Percentiles rank a stretch among this genome's conserved stretches.
Evolutionary conservation across 1,140 invertebrate species (phyloP).

Genomic region (Chelonus insularis): DNA sequence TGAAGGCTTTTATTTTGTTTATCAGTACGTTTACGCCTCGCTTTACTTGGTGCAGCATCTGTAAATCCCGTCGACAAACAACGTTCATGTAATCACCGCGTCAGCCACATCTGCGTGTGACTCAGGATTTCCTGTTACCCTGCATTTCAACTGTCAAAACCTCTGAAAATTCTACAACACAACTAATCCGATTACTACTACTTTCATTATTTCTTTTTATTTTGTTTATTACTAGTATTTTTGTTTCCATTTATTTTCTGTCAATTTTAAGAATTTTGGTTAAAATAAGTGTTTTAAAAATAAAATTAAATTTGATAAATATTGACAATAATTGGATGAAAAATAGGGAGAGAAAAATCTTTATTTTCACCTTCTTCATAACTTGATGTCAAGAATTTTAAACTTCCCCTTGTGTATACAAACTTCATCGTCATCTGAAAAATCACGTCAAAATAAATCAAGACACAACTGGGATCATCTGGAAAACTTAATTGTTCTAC

Average conservation of each 20-base stretch:
- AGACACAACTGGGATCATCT: constrained; percentile 32
- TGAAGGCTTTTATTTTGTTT: constrained; percentile 28
- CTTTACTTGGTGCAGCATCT: constrained; percentile 29
- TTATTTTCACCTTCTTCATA: constrained; percentile 26
- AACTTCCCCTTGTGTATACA: constrained; percentile 42
- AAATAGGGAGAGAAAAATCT: background rate
- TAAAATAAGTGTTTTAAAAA: background rate
- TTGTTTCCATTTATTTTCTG: too few species aligned
- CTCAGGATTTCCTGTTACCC: constrained; percentile 12
- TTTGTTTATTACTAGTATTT: too few species aligned
- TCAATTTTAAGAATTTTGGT: background rate
- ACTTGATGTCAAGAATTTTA: constrained; percentile 45
- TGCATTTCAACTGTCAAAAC: background rate
- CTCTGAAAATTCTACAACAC: too few species aligned
- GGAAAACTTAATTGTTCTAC: background rate
- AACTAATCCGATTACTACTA: too few species aligned
- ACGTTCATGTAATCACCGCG: constrained; percentile 23
- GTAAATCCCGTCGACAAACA: constrained; percentile 31
- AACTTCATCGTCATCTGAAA: constrained; percentile 21
- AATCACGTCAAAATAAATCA: constrained; percentile 36
- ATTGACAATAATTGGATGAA: constrained; percentile 45
- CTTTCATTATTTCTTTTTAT: too few species aligned
- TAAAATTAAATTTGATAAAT: constrained; percentile 47
- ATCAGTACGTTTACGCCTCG: constrained; percentile 34
- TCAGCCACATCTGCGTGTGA: constrained; percentile 25